phyloP scores from a whole-genome alignment of 2,113 vertebrate genomes.

The Argyrosomus japonicus region DNA sequence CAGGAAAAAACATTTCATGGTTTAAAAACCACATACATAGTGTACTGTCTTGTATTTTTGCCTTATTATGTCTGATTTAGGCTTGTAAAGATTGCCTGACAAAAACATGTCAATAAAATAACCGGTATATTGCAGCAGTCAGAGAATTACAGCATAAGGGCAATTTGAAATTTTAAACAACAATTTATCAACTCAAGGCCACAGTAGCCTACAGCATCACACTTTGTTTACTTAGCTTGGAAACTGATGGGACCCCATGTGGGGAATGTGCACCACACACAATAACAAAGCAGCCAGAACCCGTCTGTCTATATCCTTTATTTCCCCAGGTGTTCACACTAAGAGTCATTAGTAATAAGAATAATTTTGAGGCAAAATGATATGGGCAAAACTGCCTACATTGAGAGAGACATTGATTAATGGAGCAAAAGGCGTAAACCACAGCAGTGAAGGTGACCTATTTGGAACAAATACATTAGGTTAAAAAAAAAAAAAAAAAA shows the following conservation, averaged over 20 bases:
- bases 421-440: slow-evolving; percentile 24
- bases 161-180: slow-evolving; percentile 16
- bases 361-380: slow-evolving; percentile 32
- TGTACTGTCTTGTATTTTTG: not conserved
- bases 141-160: not conserved
- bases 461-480: not conserved
- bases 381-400: not conserved
- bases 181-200: slow-evolving; percentile 40
- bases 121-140: not conserved
- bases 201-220: slow-evolving; percentile 7
- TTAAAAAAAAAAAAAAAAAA: not conserved
- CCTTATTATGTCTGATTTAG: not conserved
- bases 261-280: slow-evolving; percentile 21
- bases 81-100: not conserved
- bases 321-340: slow-evolving; percentile 38
- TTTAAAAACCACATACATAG: not conserved
- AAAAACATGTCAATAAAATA: slow-evolving; percentile 1
- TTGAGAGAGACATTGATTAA: slow-evolving; percentile 33
- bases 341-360: slow-evolving; percentile 40
- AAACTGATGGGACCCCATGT: slow-evolving; percentile 35
- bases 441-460: slow-evolving; percentile 31
- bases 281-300: slow-evolving; percentile 35
- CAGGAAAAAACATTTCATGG: no score
- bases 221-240: slow-evolving; percentile 51
- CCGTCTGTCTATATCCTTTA: slow-evolving; percentile 42